phyloP scores from a whole-genome alignment of 2,888 invertebrate genomes.

The Perithous albicinctus region DNA sequence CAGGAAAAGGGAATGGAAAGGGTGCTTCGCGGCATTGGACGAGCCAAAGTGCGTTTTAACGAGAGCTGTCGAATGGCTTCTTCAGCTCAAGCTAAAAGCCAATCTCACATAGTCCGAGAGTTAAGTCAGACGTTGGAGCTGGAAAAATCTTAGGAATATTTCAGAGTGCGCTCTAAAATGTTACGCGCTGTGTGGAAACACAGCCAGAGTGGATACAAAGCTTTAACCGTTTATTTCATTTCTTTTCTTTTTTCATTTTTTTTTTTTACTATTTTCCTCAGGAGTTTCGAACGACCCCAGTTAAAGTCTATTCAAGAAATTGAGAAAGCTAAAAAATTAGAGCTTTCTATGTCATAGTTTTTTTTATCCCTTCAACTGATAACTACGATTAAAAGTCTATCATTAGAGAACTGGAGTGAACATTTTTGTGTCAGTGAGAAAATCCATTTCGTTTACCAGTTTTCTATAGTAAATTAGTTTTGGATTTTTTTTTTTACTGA shows the following conservation, averaged over 20 bases:
- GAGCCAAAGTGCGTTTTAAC: conserved; percentile 18
- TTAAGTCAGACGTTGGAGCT: not conserved
- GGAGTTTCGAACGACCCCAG: not conserved
- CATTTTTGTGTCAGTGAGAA: no score
- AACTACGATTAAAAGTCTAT: no score
- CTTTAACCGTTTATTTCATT: conserved; percentile 4
- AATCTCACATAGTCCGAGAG: conserved; percentile 19
- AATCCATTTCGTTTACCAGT: no score
- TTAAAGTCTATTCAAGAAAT: not conserved
- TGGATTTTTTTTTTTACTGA: no score
- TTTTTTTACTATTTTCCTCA: not conserved
- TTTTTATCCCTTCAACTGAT: no score
- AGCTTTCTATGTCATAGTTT: no score
- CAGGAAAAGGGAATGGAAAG: not conserved
- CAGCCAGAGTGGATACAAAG: not conserved
- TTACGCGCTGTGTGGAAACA: not conserved
- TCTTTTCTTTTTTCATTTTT: not conserved
- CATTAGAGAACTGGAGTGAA: no score
- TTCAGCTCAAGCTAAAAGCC: not conserved
- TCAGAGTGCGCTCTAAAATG: not conserved
- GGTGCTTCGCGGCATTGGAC: not conserved
- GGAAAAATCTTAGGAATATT: conserved; percentile 33
- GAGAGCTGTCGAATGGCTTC: conserved; percentile 16
- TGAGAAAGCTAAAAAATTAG: no score
- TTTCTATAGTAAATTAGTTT: no score